Base-by-base conservation (phyloP, 2,113 vertebrate species). In the Colius striatus region DNA sequence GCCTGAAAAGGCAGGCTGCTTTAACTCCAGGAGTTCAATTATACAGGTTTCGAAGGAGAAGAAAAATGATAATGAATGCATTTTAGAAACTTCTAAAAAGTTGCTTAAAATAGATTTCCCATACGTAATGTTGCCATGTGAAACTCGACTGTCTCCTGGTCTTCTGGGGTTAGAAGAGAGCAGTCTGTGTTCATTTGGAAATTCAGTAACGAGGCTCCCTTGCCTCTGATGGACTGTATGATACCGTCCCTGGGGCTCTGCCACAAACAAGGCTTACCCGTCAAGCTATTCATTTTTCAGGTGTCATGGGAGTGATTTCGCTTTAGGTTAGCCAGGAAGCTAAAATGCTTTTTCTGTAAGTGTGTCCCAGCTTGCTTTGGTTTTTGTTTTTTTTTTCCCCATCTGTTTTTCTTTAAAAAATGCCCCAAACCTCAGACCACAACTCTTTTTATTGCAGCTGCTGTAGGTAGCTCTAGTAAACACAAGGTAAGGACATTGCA, bases 1-100 rank as follows among this genome's bases (percentile, higher is more conserved):
- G 82, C n/a, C 67, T 88, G 65, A 77, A 80, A 92, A 91, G 60
- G 62, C 67, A 80, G 91, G 17, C 72, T 92, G 70, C 57, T 45
- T 95, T 70, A 85, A 89, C 81, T 95, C 51, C 50, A 66, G 61
- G 76, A 94, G 30, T 82, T 94, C 92, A 94, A 84, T 96, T 93
- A 84, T 53, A 87, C 36, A 66, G 65, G 58, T 80, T 88, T 84
- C 5, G 30, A 84, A 92, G 50, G 53, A 94, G 84, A 86, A 81
- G 38, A 84, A 86, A 87, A 92, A 92, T 89, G 2, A 72, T 94
- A 95, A 94, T 90, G 73, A 95, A 81, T 90, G 54, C 34, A 11
- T 90, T 96, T 93, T 84, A 93, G 92, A 93, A 97, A 94, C 61
- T 94, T 94, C 57, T 78, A 34, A 88, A 90, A 93, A 84, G 50